A percentile compares a stretch with the other conserved stretches of the same genome.
These are phyloP conservation scores for Rhagologus leucostigma DNA, from an alignment of 2,113 vertebrate genomes.

Conservation along the genomic window DNA sequence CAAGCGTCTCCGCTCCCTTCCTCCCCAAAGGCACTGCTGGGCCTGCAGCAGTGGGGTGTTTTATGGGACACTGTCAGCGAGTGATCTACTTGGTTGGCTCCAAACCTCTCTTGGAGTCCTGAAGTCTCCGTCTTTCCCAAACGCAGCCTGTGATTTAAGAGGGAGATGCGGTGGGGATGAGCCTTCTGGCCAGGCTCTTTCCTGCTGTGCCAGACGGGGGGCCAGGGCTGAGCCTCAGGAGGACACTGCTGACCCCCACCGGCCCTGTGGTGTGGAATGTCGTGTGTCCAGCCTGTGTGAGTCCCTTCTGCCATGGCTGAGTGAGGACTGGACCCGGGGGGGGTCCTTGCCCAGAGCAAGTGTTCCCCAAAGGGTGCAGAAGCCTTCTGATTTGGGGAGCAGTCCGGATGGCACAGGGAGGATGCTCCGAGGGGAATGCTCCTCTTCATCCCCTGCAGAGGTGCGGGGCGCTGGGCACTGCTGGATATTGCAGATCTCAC, in stretches of 20 bases:
- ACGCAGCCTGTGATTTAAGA: not conserved
- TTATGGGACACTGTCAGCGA: slow-evolving; percentile 4
- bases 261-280: accelerated
- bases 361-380: not conserved
- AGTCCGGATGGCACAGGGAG: not conserved
- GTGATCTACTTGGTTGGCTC: slow-evolving; percentile 5
- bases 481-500: not conserved
- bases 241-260: accelerated
- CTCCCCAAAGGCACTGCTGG: not conserved
- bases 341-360: not conserved
- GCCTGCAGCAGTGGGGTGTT: not conserved
- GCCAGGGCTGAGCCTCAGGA: accelerated
- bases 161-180: not conserved
- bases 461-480: accelerated
- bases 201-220: accelerated
- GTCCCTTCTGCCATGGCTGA: accelerated
- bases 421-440: accelerated
- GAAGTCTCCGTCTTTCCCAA: not conserved
- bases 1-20: not conserved
- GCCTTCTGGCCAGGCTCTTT: not conserved
- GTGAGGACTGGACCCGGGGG: accelerated
- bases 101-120: not conserved
- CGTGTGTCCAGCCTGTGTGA: accelerated
- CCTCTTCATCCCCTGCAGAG: not conserved
- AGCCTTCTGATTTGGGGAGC: not conserved